Evolutionary conservation across 2,888 invertebrate genomes (phyloP).

Genomic region (Hetaerina titia): DNA sequence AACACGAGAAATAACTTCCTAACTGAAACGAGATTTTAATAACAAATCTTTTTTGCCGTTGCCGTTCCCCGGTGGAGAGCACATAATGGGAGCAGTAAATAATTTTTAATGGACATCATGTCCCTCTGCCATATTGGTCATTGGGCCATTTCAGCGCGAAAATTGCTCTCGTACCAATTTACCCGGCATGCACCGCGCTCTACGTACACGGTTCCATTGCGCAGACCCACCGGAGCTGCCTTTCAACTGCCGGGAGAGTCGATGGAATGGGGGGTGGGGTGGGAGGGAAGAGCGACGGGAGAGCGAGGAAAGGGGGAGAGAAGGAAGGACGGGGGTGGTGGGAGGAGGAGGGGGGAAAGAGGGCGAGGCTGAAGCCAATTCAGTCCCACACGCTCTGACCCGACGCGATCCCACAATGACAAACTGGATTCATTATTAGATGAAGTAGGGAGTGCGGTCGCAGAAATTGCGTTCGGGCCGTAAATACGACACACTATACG

Average conservation of each 20-base stretch:
- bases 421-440: slow-evolving; percentile 67
- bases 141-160: slow-evolving; percentile 64
- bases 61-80: neutral
- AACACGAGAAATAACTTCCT: slow-evolving; percentile 43
- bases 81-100: slow-evolving; percentile 59
- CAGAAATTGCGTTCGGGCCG: slow-evolving; percentile 61
- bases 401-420: slow-evolving; percentile 63
- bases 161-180: slow-evolving; percentile 66
- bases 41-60: neutral
- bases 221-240: slow-evolving; percentile 23
- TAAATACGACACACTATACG: slow-evolving; percentile 54
- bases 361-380: slow-evolving; percentile 29
- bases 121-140: slow-evolving; percentile 58
- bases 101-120: slow-evolving; percentile 63
- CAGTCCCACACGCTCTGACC: slow-evolving; percentile 47
- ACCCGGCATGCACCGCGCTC: slow-evolving; percentile 54
- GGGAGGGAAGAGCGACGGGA: neutral
- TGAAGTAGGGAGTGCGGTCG: slow-evolving; percentile 58
- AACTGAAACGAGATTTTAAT: slow-evolving; percentile 62
- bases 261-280: neutral
- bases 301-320: neutral
- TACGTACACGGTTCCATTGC: slow-evolving; percentile 55
- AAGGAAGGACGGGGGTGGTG: neutral
- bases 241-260: neutral
- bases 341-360: neutral